Base-by-base conservation (phyloP, 2,113 vertebrate species). In the Eudorcas thomsonii region DNA sequence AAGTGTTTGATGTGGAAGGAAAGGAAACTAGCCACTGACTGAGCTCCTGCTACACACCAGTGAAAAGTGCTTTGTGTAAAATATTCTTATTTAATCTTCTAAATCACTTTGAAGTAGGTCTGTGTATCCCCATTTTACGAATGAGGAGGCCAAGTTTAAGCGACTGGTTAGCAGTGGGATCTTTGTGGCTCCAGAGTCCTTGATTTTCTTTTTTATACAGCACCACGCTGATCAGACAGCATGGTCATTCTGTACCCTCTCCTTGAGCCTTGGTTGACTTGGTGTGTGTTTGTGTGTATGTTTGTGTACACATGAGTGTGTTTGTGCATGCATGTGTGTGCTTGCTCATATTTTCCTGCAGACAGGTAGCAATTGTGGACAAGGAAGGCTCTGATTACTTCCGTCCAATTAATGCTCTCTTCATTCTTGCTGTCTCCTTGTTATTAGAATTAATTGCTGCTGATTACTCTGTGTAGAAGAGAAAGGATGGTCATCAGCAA, bases 381-480 rank as follows among this genome's bases (percentile, higher is more conserved):
- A 33, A 94, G 86, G 64, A 62, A 90, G 86, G 93, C 93, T 55
- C 91, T 97, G 96, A 98, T 98, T 98, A 94, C 95, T 98, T 97
- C 96, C 50, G 2, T 90, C 87, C 97, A 98, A 62, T 95, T 97
- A 96, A 83, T 82, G 54, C 94, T 80, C 89, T 97, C 92, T 96
- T 94, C 92, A 90, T 94, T 96, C 71, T 84, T 86, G 50, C 96
- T 98, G 98, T 98, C 98, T 98, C 97, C 89, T 97, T 98, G 95
- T 98, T 98, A 99, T 98, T 98, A 97, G 97, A 99, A 98, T 98
- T 98, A 99, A 99, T 99, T 98, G 98, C 94, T 96, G 71, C 94
- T 98, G 94, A 97, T 98, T 98, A 96, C 91, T 48, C 94, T 97
- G 57, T 97, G 95, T 97, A 92, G 93, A 25, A 90, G 55, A 94